phyloP scores from a whole-genome alignment of 2,888 invertebrate genomes.

The Julus scanicus region DNA sequence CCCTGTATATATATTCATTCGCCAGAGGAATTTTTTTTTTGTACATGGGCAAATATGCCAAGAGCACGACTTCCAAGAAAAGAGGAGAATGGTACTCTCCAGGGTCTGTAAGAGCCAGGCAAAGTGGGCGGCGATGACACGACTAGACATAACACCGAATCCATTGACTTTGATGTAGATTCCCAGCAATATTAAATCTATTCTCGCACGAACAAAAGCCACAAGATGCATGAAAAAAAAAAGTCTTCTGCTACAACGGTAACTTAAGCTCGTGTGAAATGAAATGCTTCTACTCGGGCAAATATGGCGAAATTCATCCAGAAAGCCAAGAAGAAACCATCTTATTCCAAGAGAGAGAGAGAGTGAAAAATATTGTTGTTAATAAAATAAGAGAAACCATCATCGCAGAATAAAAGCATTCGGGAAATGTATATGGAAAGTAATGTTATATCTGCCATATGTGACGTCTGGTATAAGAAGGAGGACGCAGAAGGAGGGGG shows the following conservation, averaged over 20 bases:
- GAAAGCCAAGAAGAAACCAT: neutral
- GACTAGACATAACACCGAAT: constrained; percentile 3
- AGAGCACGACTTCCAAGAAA: neutral
- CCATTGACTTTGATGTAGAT: constrained; percentile 42
- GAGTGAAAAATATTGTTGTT: constrained; percentile 13
- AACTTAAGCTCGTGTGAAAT: neutral
- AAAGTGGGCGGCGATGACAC: neutral
- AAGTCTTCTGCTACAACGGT: neutral
- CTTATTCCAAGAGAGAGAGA: neutral
- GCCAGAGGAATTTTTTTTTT: neutral
- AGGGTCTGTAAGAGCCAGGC: neutral
- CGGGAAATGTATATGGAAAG: neutral
- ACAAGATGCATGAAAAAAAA: neutral
- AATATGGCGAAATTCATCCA: constrained; percentile 11
- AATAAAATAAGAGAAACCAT: constrained; percentile 28
- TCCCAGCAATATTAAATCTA: constrained; percentile 25
- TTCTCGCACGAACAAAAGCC: constrained; percentile 17
- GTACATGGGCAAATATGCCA: neutral
- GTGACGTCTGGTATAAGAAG: neutral
- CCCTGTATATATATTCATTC: too few relatives aligned
- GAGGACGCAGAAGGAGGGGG: neutral
- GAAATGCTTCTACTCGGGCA: neutral
- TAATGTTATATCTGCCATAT: neutral
- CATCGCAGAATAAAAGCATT: neutral
- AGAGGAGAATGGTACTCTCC: neutral